Base-by-base conservation (phyloP, 2,888 invertebrate species). In the Caenorhabditis plicata region DNA sequence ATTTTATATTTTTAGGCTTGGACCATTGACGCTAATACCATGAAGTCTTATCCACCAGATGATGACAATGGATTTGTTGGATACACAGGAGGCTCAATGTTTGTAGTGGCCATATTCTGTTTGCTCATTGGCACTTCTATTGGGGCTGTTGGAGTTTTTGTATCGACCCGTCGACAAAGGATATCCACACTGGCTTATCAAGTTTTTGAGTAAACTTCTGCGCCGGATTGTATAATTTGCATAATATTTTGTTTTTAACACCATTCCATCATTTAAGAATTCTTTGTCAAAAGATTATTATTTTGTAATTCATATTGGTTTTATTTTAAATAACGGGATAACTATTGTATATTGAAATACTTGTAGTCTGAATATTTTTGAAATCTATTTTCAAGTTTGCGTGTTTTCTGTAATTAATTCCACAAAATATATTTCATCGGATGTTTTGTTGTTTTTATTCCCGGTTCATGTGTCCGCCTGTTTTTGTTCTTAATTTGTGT, bases 161-260 rank as follows among this genome's bases (percentile, higher is more conserved):
- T 65, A 7, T 48, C 56, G 31, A 52, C 63, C 2, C 51, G 58
- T 27, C 53, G 67, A 17, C 65, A 65, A 19, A 49, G 67, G 26
- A 71, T 71, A 27, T 68, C 68, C 8, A 67, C 67, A 4, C 49
- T 71, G 25, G 71, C 71, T 17, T 71, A 71, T 44, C 71, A 71
- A 48, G 68, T 71, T 13, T 71, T 71, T 27, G 71, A 71, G 47
- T 71, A 51, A 47, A 15, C 15, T 36, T 27, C 26, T 35, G 4
- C 8, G 4, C 23, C 23, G 19, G 4, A 15, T 26, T 40, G 7
- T 40, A 40, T 40, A 26, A 40, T 40, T 40, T 40, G 3, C 4
- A 19, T n/a, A n/a, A n/a, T n/a, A n/a, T n/a, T n/a, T n/a, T n/a
- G n/a, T n/a, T n/a, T n/a, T n/a, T n/a, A n/a, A n/a, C n/a, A n/a